A percentile compares a stretch with the other conserved stretches of the same genome.
phyloP scores from a whole-genome alignment of 2,797 vertebrate species.

The Karalla daura region DNA sequence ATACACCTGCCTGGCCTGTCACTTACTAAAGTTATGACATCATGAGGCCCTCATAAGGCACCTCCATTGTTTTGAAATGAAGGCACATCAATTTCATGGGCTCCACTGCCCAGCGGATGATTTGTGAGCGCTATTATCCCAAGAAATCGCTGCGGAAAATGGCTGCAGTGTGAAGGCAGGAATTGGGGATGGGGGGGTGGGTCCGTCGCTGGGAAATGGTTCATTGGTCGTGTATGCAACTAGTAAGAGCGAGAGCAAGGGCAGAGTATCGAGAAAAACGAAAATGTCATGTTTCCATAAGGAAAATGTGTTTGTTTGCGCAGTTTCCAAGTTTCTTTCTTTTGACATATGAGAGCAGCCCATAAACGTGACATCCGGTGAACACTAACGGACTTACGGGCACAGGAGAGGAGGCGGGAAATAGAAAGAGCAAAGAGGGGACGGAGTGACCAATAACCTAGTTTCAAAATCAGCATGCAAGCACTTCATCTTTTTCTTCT shows the following conservation, averaged over 20 bases:
- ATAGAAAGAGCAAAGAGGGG: background rate
- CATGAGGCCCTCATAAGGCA: slow-evolving; percentile 80
- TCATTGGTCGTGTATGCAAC: slow-evolving; percentile 41
- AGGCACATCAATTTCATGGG: slow-evolving; percentile 82
- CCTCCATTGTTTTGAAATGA: slow-evolving; percentile 85
- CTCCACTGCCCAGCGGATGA: slow-evolving; percentile 76
- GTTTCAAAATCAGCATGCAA: slow-evolving; percentile 61
- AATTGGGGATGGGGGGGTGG: slow-evolving; percentile 9
- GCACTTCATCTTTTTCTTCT: slow-evolving; percentile 46
- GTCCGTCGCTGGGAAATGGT: slow-evolving; percentile 33
- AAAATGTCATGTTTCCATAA: slow-evolving; percentile 6
- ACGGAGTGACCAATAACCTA: slow-evolving; percentile 64
- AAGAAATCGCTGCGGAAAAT: slow-evolving; percentile 76
- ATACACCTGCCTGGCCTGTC: slow-evolving; percentile 71
- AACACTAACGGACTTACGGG: slow-evolving; percentile 17
- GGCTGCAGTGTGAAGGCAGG: slow-evolving; percentile 63
- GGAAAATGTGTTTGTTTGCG: slow-evolving; percentile 7
- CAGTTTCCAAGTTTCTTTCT: slow-evolving; percentile 14
- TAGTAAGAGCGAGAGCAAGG: slow-evolving; percentile 17
- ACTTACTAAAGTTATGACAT: slow-evolving; percentile 81
- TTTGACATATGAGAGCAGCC: slow-evolving; percentile 9
- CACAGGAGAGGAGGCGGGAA: slow-evolving; percentile 9
- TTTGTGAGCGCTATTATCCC: slow-evolving; percentile 84
- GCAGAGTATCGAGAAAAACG: background rate
- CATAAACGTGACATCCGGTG: slow-evolving; percentile 18